phyloP scores from a whole-genome alignment of 2,797 vertebrate genomes.

The Melanotaenia parkinsoni region DNA sequence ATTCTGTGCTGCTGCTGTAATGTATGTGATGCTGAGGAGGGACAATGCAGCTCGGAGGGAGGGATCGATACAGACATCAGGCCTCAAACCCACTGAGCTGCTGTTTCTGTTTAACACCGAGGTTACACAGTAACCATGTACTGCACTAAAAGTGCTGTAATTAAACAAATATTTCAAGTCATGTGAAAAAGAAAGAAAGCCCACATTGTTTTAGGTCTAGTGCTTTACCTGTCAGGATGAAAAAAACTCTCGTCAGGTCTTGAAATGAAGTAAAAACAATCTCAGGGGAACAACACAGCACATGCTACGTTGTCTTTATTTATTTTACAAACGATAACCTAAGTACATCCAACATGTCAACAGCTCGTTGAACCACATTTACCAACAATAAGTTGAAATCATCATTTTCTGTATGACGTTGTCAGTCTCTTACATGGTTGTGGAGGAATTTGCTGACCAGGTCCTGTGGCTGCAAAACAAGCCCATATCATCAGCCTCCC shows the following conservation, averaged over 20 bases:
- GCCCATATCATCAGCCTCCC: too few relatives aligned
- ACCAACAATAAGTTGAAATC: too few relatives aligned
- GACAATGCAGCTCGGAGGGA: conserved; percentile 50
- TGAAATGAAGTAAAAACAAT: too few relatives aligned
- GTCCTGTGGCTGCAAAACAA: too few relatives aligned
- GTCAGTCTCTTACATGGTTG: too few relatives aligned
- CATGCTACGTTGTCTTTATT: background rate
- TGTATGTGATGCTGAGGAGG: conserved; percentile 70
- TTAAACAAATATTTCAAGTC: background rate
- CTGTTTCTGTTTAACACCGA: conserved; percentile 3
- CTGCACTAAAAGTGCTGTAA: background rate
- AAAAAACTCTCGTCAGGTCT: too few relatives aligned
- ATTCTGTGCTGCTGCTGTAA: conserved; percentile 70
- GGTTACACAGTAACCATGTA: background rate
- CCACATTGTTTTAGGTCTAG: background rate
- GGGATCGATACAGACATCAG: conserved; percentile 63
- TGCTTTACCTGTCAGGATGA: background rate
- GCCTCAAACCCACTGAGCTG: conserved; percentile 1
- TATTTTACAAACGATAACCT: background rate
- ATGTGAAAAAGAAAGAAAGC: background rate
- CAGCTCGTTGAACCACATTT: background rate
- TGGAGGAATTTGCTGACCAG: too few relatives aligned
- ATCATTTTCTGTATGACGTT: too few relatives aligned
- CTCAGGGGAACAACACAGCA: too few relatives aligned
- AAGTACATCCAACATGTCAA: background rate